phyloP scores from a whole-genome alignment of 2,113 vertebrate genomes.

The Cynopterus brachyotis region DNA sequence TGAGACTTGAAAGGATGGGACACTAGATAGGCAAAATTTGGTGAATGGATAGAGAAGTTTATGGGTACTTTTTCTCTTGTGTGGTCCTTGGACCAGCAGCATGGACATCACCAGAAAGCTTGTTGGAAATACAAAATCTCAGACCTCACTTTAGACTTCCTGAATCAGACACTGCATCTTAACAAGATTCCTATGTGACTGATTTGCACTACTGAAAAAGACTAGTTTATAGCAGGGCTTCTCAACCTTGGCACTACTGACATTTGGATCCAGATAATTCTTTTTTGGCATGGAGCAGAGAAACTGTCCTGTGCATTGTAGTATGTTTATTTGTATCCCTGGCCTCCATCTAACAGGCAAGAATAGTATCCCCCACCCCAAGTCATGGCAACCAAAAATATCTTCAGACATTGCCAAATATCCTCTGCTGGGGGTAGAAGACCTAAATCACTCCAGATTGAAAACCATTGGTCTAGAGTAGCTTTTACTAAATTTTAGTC shows the following conservation, averaged over 20 bases:
- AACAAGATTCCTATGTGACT: not conserved
- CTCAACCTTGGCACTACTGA: not conserved
- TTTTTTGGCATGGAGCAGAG: not conserved
- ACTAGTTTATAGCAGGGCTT: not conserved
- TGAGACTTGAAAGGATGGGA: not conserved
- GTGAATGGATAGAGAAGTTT: not conserved
- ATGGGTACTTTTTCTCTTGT: not conserved
- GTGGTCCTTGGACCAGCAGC: not conserved
- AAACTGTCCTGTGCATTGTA: not conserved
- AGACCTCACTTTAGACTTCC: not conserved
- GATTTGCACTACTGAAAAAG: not conserved
- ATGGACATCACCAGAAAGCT: not conserved
- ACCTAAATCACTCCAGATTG: not conserved
- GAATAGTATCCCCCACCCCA: not conserved
- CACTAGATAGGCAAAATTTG: not conserved
- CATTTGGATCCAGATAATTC: not conserved
- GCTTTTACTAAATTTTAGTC: not conserved
- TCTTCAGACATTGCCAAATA: not conserved
- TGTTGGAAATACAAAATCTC: not conserved
- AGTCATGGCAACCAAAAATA: not conserved
- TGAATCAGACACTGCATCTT: not conserved
- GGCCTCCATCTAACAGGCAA: not conserved
- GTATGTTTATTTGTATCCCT: not conserved
- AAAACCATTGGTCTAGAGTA: not conserved
- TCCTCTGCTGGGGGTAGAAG: not conserved